Conservation (phyloP, 2,797 vertebrate species). For the Mormyrops attenuatus region DNA sequence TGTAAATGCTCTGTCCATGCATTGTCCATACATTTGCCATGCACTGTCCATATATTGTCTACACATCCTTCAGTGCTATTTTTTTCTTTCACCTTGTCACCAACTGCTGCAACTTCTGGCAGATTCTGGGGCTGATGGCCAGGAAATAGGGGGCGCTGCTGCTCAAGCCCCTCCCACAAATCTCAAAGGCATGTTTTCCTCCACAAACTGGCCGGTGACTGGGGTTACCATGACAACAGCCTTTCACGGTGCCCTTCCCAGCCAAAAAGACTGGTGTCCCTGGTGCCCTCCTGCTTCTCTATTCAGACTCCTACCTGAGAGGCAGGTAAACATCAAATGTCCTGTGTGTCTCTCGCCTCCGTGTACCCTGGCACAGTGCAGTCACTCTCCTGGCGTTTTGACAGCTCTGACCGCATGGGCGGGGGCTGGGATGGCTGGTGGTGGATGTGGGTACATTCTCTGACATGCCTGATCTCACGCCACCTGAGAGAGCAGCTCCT, state of each 20-base stretch:
- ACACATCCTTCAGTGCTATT: neutral
- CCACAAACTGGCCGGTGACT: neutral
- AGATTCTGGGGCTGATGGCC: neutral
- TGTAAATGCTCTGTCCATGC: too few relatives aligned
- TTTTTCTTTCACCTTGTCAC: neutral
- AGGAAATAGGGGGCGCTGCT: neutral
- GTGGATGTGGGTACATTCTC: neutral
- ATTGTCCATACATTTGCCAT: neutral
- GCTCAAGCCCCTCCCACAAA: neutral
- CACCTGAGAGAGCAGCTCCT: neutral
- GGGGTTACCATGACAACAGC: constrained; percentile 4
- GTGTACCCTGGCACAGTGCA: neutral
- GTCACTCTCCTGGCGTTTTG: neutral
- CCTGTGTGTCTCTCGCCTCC: neutral
- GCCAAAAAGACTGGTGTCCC: neutral
- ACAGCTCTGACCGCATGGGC: neutral
- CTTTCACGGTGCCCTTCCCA: neutral
- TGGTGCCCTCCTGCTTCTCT: neutral
- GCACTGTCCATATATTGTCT: neutral
- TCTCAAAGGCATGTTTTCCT: neutral
- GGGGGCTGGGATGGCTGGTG: neutral
- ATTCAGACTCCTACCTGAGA: neutral
- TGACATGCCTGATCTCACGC: neutral
- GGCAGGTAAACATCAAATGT: constrained; percentile 2
- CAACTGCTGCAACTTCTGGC: neutral